Conservation (phyloP, 2,797 vertebrate genomes). For the Calcarius lapponicus region DNA sequence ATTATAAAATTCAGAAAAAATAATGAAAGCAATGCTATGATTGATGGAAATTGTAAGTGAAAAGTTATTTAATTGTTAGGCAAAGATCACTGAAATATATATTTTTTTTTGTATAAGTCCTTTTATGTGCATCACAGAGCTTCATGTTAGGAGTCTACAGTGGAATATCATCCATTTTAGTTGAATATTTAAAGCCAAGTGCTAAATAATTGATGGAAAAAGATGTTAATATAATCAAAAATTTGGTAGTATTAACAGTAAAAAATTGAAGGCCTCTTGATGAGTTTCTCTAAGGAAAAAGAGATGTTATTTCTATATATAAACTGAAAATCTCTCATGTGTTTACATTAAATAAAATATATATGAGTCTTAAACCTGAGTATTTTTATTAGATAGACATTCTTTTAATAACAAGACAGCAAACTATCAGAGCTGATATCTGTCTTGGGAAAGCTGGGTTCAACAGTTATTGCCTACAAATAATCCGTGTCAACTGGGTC, state of each 20-base stretch:
- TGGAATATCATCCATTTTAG: neutral
- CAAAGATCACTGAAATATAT: neutral
- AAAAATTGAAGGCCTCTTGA: neutral
- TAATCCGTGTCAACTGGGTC: neutral
- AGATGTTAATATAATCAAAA: neutral
- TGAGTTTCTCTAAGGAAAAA: neutral
- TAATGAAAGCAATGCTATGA: neutral
- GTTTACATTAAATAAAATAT: neutral
- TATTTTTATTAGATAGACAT: neutral
- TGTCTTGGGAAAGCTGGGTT: neutral
- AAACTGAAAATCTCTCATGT: neutral
- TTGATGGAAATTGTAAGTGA: neutral
- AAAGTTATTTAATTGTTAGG: neutral
- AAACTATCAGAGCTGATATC: neutral
- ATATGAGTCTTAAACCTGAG: neutral
- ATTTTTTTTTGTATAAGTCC: neutral
- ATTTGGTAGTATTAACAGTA: neutral
- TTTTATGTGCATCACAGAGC: neutral
- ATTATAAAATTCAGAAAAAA: conserved; percentile 8
- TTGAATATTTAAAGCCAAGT: neutral
- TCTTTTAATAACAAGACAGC: neutral
- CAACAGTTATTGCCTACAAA: neutral
- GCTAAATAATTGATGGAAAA: neutral
- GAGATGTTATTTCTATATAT: neutral
- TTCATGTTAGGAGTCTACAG: neutral